A percentile compares a stretch with the other conserved stretches of the same genome.
These are phyloP conservation scores for Nannobrachium achirus DNA, from an alignment of 2,113 vertebrate species.

Conservation along the genomic window DNA sequence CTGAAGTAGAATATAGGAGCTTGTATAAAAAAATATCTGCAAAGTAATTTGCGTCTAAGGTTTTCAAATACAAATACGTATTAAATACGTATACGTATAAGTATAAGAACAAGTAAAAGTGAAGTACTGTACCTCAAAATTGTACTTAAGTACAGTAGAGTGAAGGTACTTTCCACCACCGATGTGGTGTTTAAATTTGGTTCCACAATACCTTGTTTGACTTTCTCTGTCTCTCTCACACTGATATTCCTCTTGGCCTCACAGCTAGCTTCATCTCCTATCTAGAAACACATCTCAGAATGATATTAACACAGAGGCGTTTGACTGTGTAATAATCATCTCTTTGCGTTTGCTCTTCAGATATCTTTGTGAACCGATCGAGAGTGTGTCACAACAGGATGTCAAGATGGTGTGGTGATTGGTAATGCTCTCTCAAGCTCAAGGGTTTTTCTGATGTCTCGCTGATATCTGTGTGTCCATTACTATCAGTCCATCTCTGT, in stretches of 20 bases:
- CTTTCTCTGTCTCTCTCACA: background rate
- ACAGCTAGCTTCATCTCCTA: background rate
- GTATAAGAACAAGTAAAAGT: too few species aligned
- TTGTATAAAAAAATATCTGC: too few species aligned
- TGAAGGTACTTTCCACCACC: too few species aligned
- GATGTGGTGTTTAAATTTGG: too few species aligned
- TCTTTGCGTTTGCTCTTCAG: conserved; percentile 18
- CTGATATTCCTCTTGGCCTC: background rate
- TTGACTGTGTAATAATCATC: background rate
- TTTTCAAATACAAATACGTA: too few species aligned
- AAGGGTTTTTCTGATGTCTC: background rate
- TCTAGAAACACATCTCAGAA: background rate
- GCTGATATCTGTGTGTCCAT: background rate
- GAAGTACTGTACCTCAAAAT: too few species aligned
- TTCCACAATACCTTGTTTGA: background rate
- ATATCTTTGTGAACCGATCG: conserved; percentile 31
- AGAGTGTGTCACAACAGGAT: conserved; percentile 26
- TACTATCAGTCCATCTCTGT: background rate
- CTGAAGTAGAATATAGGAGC: too few species aligned
- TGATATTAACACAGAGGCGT: background rate
- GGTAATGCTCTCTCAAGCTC: conserved; percentile 20
- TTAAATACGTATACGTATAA: too few species aligned
- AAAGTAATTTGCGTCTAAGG: too few species aligned
- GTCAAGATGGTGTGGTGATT: conserved; percentile 29
- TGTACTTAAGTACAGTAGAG: too few species aligned